phyloP scores from a whole-genome alignment of 2,888 invertebrate genomes.

The Drosophila siamana region DNA sequence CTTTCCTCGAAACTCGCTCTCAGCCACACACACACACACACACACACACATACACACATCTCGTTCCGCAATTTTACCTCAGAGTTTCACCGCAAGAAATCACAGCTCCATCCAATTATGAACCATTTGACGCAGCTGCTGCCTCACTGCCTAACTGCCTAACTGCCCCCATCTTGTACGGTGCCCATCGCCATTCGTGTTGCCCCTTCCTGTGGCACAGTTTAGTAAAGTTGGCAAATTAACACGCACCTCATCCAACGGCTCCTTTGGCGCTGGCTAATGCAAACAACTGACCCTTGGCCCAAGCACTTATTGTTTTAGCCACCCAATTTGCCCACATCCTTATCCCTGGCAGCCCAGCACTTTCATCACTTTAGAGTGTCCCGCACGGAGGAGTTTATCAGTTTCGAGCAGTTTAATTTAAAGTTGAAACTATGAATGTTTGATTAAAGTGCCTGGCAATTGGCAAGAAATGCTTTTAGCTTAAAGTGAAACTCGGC shows the following conservation, averaged over 20 bases:
- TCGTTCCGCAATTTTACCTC: conserved; percentile 44
- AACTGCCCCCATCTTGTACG: not conserved
- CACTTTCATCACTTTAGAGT: not conserved
- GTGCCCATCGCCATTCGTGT: not conserved
- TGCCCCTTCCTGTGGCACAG: not conserved
- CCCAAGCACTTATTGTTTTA: conserved; percentile 44
- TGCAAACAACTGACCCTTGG: conserved; percentile 72
- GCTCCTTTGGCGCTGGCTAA: conserved; percentile 36
- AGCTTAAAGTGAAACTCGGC: conserved; percentile 15
- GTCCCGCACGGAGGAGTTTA: not conserved
- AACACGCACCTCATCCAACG: conserved; percentile 62
- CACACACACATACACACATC: conserved; percentile 45
- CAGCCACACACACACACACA: conserved; percentile 23
- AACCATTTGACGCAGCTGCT: conserved; percentile 70
- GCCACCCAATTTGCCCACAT: conserved; percentile 8
- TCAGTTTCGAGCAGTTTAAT: conserved; percentile 49
- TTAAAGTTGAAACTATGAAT: conserved; percentile 78
- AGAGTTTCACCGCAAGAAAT: conserved; percentile 67
- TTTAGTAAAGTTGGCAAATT: conserved; percentile 69
- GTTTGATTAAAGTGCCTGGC: conserved; percentile 69
- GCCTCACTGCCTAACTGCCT: not conserved
- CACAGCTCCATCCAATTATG: conserved; percentile 70
- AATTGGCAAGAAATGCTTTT: conserved; percentile 19
- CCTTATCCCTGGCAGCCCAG: not conserved
- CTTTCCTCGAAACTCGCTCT: too few species aligned